phyloP scores from a whole-genome alignment of 1,140 invertebrate species.

The Papilio polytes region DNA sequence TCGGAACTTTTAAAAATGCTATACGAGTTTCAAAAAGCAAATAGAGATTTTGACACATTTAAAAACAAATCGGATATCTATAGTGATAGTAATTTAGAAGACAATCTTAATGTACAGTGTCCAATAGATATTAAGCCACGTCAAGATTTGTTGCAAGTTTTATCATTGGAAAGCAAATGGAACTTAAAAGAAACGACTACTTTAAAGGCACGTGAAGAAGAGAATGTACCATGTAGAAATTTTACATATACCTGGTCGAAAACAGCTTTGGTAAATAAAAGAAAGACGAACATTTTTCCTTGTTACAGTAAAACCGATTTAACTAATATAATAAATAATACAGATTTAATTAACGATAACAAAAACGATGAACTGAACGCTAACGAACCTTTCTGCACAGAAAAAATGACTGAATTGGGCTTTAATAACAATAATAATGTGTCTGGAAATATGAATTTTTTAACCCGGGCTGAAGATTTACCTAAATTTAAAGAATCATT shows the following conservation, averaged over 20 bases:
- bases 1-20: conserved; percentile 54
- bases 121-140: not conserved
- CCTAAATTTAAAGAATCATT: conserved; percentile 4
- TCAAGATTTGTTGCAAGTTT: not conserved
- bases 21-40: conserved; percentile 60
- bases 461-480: not conserved
- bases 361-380: not conserved
- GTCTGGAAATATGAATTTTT: not conserved
- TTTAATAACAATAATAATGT: not conserved
- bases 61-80: conserved; percentile 51
- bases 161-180: conserved; percentile 13
- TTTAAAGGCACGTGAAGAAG: not conserved
- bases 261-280: conserved; percentile 4
- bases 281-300: not conserved
- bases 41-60: conserved; percentile 57
- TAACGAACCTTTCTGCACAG: not conserved
- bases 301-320: conserved; percentile 15
- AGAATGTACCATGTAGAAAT: not conserved
- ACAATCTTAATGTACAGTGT: not conserved
- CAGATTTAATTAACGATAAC: not conserved
- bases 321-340: not conserved
- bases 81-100: conserved; percentile 17
- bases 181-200: not conserved
- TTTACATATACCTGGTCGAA: conserved; percentile 22
- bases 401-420: not conserved